A percentile compares a stretch with the other conserved stretches of the same genome.
phyloP scores from a whole-genome alignment of 2,888 invertebrate genomes.

The Euclidia mi region DNA sequence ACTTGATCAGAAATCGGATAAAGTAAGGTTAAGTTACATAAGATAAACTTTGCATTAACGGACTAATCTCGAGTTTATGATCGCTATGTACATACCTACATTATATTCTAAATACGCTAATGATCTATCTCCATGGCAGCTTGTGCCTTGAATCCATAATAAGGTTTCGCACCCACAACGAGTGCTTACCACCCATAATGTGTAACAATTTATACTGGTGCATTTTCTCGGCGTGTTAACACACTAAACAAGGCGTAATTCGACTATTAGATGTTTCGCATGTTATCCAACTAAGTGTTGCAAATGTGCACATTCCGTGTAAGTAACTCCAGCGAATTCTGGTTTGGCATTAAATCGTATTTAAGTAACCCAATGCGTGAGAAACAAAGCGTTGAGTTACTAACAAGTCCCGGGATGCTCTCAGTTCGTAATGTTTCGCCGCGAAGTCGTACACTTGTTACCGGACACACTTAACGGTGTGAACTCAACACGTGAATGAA shows the following conservation, averaged over 20 bases:
- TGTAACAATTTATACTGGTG: constrained; percentile 7
- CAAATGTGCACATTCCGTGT: constrained; percentile 41
- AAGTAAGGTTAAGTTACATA: no score
- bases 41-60: no score
- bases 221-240: constrained; percentile 35
- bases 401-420: constrained; percentile 60
- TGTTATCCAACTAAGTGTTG: constrained; percentile 37
- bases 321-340: constrained; percentile 40
- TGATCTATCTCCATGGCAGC: not conserved
- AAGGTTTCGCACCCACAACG: not conserved
- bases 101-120: no score
- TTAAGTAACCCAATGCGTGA: constrained; percentile 67
- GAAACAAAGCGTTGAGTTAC: constrained; percentile 70
- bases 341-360: constrained; percentile 58
- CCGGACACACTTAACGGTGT: constrained; percentile 64
- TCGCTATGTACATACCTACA: no score
- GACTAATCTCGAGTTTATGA: no score
- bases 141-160: not conserved
- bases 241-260: constrained; percentile 36
- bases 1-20: no score
- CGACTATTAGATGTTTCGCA: constrained; percentile 31
- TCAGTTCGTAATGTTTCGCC: constrained; percentile 45
- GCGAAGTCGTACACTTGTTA: constrained; percentile 64
- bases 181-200: not conserved
- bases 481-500: constrained; percentile 65